Percentiles rank a stretch among this genome's conserved stretches.
phyloP scores from a whole-genome alignment of 2,113 vertebrate genomes.

The Proteles cristata region DNA sequence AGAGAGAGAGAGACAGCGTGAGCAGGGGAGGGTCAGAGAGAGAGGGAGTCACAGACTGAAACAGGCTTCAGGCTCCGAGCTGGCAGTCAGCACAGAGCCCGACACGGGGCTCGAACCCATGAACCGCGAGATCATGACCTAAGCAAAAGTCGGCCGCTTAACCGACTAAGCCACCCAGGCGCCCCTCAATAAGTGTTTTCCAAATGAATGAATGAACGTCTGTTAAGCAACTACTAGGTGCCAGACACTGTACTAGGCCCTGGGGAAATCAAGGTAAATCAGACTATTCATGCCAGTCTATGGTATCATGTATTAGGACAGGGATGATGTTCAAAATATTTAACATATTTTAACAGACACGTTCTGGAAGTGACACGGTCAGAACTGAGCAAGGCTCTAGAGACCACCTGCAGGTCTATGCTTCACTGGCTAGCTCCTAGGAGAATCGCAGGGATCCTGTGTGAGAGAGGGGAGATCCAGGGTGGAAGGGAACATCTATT shows the following conservation, averaged over 20 bases:
- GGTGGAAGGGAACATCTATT: neutral
- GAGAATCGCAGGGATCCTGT: neutral
- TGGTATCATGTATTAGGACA: neutral
- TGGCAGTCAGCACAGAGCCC: no score
- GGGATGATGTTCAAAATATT: neutral
- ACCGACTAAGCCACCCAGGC: no score
- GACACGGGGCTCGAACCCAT: no score
- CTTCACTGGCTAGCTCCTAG: neutral
- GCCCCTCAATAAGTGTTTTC: conserved; percentile 49
- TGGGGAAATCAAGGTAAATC: neutral
- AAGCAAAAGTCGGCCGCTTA: no score
- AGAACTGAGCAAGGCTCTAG: neutral
- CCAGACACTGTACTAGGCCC: neutral
- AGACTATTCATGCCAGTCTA: neutral
- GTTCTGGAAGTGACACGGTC: neutral
- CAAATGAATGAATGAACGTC: neutral
- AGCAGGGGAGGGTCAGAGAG: no score
- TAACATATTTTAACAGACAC: neutral
- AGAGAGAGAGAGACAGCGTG: no score
- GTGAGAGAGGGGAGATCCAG: neutral
- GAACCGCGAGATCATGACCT: no score
- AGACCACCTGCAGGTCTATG: neutral
- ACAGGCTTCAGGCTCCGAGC: no score
- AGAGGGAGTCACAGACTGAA: no score
- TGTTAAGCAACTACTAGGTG: neutral